Percentiles rank a stretch among this genome's conserved stretches.
These are phyloP conservation scores for Agrenia bidenticulata DNA, from an alignment of 2,888 invertebrate genomes.

Conservation along the genomic window DNA sequence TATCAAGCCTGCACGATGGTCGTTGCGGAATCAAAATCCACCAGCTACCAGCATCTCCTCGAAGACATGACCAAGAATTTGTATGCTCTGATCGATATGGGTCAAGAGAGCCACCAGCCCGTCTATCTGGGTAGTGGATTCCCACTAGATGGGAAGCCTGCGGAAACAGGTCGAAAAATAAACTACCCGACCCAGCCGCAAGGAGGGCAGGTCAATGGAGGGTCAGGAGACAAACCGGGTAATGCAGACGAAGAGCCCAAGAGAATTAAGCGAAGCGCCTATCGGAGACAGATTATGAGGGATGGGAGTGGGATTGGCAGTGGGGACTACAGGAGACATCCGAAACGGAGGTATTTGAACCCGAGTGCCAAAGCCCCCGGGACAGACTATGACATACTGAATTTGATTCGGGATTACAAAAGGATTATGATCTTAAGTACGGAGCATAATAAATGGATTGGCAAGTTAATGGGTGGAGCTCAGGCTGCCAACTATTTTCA, in stretches of 20 bases:
- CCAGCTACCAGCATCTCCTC: slow-evolving; percentile 28
- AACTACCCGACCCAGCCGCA: not conserved
- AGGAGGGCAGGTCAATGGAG: not conserved
- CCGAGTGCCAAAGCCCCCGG: slow-evolving; percentile 33
- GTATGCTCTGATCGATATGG: slow-evolving; percentile 9
- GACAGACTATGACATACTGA: slow-evolving; percentile 34
- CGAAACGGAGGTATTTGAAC: slow-evolving; percentile 16
- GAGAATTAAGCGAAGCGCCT: not conserved
- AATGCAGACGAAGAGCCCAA: not conserved
- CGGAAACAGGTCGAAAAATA: not conserved
- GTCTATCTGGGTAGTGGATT: not conserved
- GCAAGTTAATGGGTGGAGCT: slow-evolving; percentile 36
- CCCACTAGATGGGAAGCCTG: not conserved
- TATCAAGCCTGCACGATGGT: slow-evolving; percentile 34
- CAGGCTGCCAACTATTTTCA: slow-evolving; percentile 36
- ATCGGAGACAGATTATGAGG: slow-evolving; percentile 8
- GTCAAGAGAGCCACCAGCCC: not conserved
- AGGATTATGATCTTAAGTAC: slow-evolving; percentile 30
- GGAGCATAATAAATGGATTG: slow-evolving; percentile 36
- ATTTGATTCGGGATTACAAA: slow-evolving; percentile 32
- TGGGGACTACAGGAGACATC: not conserved
- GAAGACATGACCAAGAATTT: slow-evolving; percentile 30
- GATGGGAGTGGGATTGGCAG: slow-evolving; percentile 8
- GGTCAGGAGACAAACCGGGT: not conserved
- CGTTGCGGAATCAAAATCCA: slow-evolving; percentile 28